These are phyloP conservation scores for Actinia equina DNA, from an alignment of 64 coral and sea anemone species.

Conservation along the genomic window DNA sequence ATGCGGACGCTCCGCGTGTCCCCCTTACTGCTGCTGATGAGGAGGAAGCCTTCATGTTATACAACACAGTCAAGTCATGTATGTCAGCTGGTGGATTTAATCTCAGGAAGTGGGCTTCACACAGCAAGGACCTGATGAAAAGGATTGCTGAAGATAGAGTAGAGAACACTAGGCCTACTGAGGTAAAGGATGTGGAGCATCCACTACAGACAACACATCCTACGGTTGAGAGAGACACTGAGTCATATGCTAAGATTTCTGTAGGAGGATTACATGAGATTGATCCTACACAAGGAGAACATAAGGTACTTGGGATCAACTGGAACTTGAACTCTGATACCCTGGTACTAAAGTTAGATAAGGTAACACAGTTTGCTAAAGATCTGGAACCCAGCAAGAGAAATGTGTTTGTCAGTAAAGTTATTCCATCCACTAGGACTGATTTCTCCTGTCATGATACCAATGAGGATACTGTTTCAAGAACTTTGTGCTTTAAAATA, in stretches of 20 bases:
- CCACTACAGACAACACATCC: not conserved
- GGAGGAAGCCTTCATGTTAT: conserved; percentile 19
- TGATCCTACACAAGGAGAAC: conserved; percentile 44
- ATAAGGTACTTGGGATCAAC: conserved; percentile 51
- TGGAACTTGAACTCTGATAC: conserved; percentile 47
- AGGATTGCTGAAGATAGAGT: not conserved
- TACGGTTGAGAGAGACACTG: not conserved
- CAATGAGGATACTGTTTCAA: conserved; percentile 70
- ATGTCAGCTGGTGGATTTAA: conserved; percentile 53
- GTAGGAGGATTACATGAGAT: conserved; percentile 54
- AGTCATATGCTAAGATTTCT: conserved; percentile 54
- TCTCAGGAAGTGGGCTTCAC: conserved; percentile 52
- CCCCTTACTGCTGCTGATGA: too few species aligned
- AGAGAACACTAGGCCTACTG: not conserved
- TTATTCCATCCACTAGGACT: conserved; percentile 66
- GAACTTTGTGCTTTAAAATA: not conserved
- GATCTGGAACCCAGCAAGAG: conserved; percentile 43
- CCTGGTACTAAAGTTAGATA: conserved; percentile 22
- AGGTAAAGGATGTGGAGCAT: not conserved
- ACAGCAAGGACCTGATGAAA: conserved; percentile 7
- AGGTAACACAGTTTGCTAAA: conserved; percentile 20
- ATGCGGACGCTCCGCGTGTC: too few species aligned
- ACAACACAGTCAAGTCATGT: conserved; percentile 17
- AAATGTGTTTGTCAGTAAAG: conserved; percentile 33
- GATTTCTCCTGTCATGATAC: conserved; percentile 40